These are phyloP conservation scores for Microtus pennsylvanicus DNA, from an alignment of 2,113 vertebrate species.

Conservation along the genomic window DNA sequence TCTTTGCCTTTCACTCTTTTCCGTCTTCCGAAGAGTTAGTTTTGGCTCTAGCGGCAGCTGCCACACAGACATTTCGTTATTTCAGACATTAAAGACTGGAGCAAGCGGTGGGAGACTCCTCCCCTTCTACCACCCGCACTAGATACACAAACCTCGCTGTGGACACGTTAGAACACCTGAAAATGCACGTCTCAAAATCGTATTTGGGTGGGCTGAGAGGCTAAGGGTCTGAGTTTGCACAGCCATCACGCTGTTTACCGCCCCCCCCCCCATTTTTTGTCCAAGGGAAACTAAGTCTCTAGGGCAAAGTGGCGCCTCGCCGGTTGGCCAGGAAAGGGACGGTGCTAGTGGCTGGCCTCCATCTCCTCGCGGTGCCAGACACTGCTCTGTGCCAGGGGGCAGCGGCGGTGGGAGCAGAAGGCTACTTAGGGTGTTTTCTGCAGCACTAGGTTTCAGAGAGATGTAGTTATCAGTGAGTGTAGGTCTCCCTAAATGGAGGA, in stretches of 20 bases:
- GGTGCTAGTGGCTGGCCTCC: slow-evolving; percentile 49
- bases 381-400: not conserved
- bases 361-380: slow-evolving; percentile 55
- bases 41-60: slow-evolving; percentile 93
- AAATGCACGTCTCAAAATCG: slow-evolving; percentile 48
- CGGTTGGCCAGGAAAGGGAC: slow-evolving; percentile 53
- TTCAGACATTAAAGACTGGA: slow-evolving; percentile 83
- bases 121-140: slow-evolving; percentile 67
- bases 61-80: slow-evolving; percentile 86
- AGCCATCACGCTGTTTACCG: not conserved
- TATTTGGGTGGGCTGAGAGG: not conserved
- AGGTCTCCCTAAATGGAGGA: not conserved
- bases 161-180: slow-evolving; percentile 77
- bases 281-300: slow-evolving; percentile 68
- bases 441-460: not conserved
- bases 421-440: not conserved
- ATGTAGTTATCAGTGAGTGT: not conserved
- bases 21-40: slow-evolving; percentile 89
- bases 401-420: not conserved
- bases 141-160: slow-evolving; percentile 80
- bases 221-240: slow-evolving; percentile 9
- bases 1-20: slow-evolving; percentile 88
- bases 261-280: not conserved
- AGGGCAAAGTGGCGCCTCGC: slow-evolving; percentile 63
- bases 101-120: slow-evolving; percentile 72